Conservation (phyloP, 2,113 vertebrate species). For the Spheniscus mendiculus region DNA sequence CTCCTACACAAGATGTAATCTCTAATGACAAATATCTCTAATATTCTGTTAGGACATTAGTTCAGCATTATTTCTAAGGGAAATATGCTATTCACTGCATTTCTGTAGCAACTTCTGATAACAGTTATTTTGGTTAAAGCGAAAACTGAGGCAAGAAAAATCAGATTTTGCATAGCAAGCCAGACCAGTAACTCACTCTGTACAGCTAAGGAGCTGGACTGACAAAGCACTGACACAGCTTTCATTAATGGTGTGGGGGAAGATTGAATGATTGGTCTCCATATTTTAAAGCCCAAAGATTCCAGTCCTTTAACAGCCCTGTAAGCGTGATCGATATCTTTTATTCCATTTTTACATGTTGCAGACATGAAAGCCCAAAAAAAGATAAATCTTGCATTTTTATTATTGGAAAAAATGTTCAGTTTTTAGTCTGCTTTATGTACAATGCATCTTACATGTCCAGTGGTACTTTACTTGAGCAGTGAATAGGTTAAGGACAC, state of each 20-base stretch:
- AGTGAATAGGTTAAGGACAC: neutral
- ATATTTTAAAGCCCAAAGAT: neutral
- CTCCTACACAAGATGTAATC: neutral
- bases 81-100: neutral
- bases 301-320: neutral
- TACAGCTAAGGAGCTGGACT: neutral
- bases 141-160: neutral
- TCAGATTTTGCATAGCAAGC: neutral
- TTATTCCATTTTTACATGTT: neutral
- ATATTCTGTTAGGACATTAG: neutral
- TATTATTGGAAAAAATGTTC: neutral
- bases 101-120: neutral
- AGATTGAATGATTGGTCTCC: neutral
- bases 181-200: neutral
- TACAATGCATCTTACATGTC: neutral
- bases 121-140: neutral
- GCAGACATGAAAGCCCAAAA: neutral
- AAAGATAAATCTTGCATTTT: neutral
- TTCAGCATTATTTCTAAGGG: neutral
- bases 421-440: neutral
- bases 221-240: neutral
- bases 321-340: fast-evolving
- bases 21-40: neutral
- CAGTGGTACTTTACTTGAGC: neutral
- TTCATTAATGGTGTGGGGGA: neutral